Percentiles rank a stretch among this genome's conserved stretches.
These are phyloP conservation scores for Calcarius lapponicus DNA, from an alignment of 2,797 vertebrate species.

Conservation along the genomic window DNA sequence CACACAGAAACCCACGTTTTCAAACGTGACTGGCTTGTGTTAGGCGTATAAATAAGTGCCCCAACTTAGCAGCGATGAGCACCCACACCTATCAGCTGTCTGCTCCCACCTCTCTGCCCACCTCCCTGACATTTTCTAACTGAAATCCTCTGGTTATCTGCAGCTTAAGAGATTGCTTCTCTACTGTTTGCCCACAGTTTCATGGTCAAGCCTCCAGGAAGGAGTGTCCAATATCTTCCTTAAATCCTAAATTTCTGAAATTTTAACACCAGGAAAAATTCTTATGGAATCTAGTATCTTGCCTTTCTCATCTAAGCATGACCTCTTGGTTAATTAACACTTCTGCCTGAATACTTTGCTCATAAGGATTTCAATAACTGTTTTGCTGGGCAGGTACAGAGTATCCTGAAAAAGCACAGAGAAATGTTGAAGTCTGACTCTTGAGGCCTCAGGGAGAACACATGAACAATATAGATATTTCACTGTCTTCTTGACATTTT, in stretches of 20 bases:
- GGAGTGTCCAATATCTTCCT: not conserved
- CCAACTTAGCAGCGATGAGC: not conserved
- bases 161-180: not conserved
- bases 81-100: slow-evolving; percentile 40
- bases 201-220: not conserved
- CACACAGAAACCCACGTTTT: not conserved
- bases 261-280: not conserved
- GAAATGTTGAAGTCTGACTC: not conserved
- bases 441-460: not conserved
- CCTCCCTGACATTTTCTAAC: not conserved
- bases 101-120: slow-evolving; percentile 34
- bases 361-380: not conserved
- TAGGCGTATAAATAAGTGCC: not conserved
- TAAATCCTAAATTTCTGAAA: not conserved
- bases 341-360: not conserved
- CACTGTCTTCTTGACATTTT: not conserved
- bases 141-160: not conserved
- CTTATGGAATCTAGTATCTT: not conserved
- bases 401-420: not conserved
- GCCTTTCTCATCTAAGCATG: not conserved
- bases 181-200: not conserved
- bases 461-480: not conserved
- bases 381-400: not conserved
- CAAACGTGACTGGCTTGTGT: not conserved
- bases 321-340: not conserved